Conservation (phyloP, 2,797 vertebrate species). For the Buceros bicornis region DNA sequence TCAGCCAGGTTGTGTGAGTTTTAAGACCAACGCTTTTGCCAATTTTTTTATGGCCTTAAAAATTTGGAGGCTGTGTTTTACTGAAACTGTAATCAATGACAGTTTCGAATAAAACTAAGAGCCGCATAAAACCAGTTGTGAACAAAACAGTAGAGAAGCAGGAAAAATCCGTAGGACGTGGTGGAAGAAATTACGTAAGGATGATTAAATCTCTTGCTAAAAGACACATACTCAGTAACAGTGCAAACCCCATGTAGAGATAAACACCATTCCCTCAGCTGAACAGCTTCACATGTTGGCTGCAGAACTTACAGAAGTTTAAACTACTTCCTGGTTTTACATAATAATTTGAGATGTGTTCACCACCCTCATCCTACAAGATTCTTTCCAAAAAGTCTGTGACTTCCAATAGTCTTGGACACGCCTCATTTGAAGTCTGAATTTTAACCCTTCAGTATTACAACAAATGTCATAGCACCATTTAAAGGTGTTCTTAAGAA, state of each 20-base stretch:
- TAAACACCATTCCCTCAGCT: neutral
- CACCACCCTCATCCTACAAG: neutral
- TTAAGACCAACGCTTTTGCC: neutral
- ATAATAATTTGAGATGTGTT: neutral
- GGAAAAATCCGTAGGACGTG: neutral
- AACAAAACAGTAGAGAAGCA: neutral
- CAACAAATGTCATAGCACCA: neutral
- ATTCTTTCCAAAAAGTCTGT: neutral
- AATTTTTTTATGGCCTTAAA: neutral
- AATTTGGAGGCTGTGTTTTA: neutral
- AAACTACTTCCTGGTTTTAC: neutral
- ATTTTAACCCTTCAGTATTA: neutral
- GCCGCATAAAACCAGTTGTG: neutral
- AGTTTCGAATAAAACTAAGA: slow-evolving; percentile 32
- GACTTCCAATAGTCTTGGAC: neutral
- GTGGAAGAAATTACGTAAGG: neutral
- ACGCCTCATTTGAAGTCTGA: neutral
- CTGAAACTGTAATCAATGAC: neutral
- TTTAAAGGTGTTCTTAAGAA: neutral
- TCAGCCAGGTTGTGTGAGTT: neutral
- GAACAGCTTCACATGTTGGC: neutral
- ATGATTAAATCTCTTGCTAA: neutral
- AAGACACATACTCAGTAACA: neutral
- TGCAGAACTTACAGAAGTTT: neutral
- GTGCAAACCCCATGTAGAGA: neutral